Evolutionary conservation across 2,888 invertebrate genomes (phyloP), one percentile per base, ranked within the genome.

Genomic region (Athrips mouffetella): DNA sequence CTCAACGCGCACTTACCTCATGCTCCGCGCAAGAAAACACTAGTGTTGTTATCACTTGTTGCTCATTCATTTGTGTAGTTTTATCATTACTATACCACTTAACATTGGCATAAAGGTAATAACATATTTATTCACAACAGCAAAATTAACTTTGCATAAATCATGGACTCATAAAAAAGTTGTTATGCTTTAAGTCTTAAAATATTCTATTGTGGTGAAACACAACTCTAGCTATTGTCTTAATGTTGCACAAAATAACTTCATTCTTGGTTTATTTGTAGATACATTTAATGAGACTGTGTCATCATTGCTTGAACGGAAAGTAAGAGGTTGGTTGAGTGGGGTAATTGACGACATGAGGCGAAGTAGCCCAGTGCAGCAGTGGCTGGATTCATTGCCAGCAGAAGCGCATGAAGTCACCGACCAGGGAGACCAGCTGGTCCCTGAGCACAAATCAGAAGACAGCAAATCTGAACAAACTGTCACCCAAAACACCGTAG

Each of bases 381-480:
- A 93, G 82, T 94, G 94, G 94, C 89, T 94, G 55, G 93, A 94
- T 66, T 92, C 93, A 5, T 76, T 93, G 56, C 92, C 93, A 23
- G 75, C 73, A 51, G 82, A 82, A 1, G 48, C 68, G 29, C 58
- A 62, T 13, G 61, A 66, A 6, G 62, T 60, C 25, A 21, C 20
- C 11, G 66, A 68, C 44, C 64, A 67, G 31, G 60, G 59, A 15
- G 65, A 65, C 8, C 23, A 25, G 25, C 25, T 8, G 27, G 55
- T 58, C 20, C 60, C 65, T 16, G 73, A 75, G 35, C 54, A 63
- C 27, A 72, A 73, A 52, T 78, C 83, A 46, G 79, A 83, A 55
- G 80, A 79, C 7, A 78, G 74, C 48, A 82, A 80, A 63, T 74
- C 70, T 46, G 84, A 82, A 15, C 80, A 79, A 39, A 64, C 83